Conservation (phyloP, 2,888 invertebrate genomes). For the Meghimatium bilineatum region DNA sequence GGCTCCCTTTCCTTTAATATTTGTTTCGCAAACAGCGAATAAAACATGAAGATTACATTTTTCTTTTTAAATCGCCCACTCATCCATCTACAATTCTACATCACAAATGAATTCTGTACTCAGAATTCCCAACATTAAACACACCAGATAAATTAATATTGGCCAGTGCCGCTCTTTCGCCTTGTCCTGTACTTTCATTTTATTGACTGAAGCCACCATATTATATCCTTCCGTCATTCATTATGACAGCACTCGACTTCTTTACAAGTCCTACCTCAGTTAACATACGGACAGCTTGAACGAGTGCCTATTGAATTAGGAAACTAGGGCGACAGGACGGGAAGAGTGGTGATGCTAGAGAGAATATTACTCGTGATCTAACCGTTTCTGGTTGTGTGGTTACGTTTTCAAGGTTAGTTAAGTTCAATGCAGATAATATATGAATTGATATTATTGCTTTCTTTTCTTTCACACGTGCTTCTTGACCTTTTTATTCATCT, state of each 20-base stretch:
- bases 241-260: constrained; percentile 12
- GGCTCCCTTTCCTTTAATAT: not conserved
- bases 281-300: constrained; percentile 13
- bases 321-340: not conserved
- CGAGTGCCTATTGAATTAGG: constrained; percentile 17
- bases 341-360: constrained; percentile 12
- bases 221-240: constrained; percentile 12
- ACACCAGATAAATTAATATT: constrained; percentile 10
- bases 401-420: not conserved
- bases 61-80: not conserved
- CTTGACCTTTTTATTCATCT: no score
- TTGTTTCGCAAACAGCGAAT: no score
- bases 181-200: constrained; percentile 7
- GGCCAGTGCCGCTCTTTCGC: not conserved
- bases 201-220: constrained; percentile 1
- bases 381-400: not conserved
- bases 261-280: constrained; percentile 10
- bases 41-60: no score
- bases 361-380: not conserved
- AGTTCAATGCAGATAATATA: not conserved
- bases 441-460: no score
- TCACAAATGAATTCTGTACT: not conserved
- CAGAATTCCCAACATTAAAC: not conserved
- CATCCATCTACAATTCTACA: no score
- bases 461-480: no score